Evolutionary conservation across 2,113 vertebrate genomes (phyloP), one percentile per base, ranked within the genome.

Genomic region (Spea bombifrons): DNA sequence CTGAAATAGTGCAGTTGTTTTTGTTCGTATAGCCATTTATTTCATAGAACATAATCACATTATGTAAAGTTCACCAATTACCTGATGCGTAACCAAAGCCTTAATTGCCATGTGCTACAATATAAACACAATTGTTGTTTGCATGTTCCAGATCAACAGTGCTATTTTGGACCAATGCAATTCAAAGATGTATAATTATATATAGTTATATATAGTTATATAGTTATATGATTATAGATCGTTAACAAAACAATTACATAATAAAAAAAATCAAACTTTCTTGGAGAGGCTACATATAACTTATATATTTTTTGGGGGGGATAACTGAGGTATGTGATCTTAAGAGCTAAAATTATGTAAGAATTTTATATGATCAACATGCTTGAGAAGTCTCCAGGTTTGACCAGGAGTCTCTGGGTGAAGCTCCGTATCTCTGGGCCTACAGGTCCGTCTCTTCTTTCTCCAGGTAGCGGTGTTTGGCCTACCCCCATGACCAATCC

Each of bases 111-210:
- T 12, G 17, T 68, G 13, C 52, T 44, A 66, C 67, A 65, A 67
- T 49, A 52, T 80, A 80, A 74, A 80, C 78, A 80, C 2, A 68
- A 15, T 66, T 74, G 64, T 74, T 49, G 50, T 10, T 6, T 61
- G 66, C 5, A 52, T 57, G 30, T 50, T 73, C 16, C 13, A 57
- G 73, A 73, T 74, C 63, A 80, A 80, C 63, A 73, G 57, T 49
- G 16, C 50, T 73, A 80, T 74, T 55, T 80, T 67, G 74, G 78
- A 74, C 49, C 50, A 67, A 73, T 67, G 68, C 8, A 53, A 73
- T 73, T 80, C 50, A 80, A 30, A 30, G 68, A 61, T 71, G 52
- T 43, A 67, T 30, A 15, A 55, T 59, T 13, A 61, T 49, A 12
- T 59, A 47, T 13, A 68, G 13, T 61, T 63, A 63, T 9, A 2